Evolutionary conservation across 2,888 invertebrate species (phyloP).

Genomic region (Acanthosepion esculentum): DNA sequence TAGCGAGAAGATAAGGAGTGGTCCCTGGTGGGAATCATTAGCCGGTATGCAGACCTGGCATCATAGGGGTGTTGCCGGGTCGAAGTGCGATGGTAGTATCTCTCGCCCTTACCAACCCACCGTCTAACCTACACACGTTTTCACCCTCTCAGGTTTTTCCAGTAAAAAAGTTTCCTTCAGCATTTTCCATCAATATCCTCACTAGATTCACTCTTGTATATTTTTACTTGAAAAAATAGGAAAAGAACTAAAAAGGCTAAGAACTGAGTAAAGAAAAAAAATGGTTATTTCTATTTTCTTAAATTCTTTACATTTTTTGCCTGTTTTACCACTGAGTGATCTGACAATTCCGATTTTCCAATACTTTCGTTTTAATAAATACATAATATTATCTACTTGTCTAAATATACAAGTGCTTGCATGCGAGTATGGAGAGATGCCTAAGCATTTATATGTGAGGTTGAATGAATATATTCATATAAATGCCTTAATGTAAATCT

Average conservation of each 20-base stretch:
- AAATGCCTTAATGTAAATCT: neutral
- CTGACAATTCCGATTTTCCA: neutral
- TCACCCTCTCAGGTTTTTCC: neutral
- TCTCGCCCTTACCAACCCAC: neutral
- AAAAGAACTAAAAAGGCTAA: neutral
- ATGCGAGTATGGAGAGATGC: neutral
- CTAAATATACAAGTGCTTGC: neutral
- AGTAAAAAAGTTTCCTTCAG: conserved; percentile 7
- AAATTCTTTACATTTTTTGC: neutral
- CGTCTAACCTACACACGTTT: neutral
- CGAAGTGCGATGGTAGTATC: conserved; percentile 1
- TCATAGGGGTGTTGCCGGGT: conserved; percentile 33
- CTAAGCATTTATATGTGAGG: neutral
- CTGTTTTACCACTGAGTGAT: neutral
- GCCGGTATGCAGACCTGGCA: neutral
- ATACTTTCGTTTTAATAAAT: conserved; percentile 33
- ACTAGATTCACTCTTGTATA: neutral
- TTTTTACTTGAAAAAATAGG: neutral
- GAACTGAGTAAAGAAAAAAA: neutral
- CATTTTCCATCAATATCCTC: neutral
- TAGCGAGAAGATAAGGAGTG: conserved; percentile 8
- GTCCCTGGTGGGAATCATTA: conserved; percentile 33
- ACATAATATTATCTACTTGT: conserved; percentile 21
- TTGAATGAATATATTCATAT: conserved; percentile 33
- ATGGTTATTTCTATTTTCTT: neutral